Base-by-base conservation (phyloP, 2,113 vertebrate species). In the Gymnarchus niloticus region DNA sequence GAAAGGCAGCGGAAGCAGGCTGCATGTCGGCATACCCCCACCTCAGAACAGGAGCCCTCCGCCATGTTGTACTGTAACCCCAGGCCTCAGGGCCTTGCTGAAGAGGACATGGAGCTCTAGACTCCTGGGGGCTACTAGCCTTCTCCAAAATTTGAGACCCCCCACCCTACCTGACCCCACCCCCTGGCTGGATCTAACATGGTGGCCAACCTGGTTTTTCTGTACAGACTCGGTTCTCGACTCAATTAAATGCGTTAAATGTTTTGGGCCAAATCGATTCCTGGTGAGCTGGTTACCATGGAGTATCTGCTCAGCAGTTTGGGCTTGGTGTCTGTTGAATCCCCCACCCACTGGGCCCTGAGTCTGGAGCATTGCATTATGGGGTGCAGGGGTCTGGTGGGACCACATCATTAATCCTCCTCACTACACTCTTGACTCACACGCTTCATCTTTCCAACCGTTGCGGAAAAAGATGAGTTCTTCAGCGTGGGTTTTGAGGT, bases 21-120 rank as follows among this genome's bases (percentile, higher is more conserved):
- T 0, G 87, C 48, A 1, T 84, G 86, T 83, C 91, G 89, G 56
- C 92, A 92, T n/a, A 86, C 90, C 41, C 90, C 88, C 0, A 90
- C 90, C 8, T 91, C 92, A 1, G 86, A 89, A 10, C 86, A 87
- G 78, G 91, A 90, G 52, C 61, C 89, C 19, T 89, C 78, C 57
- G 81, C 88, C 17, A 80, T 90, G 33, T 85, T 88, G n/a, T 92
- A 89, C 84, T 88, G 87, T 87, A 90, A 89, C 85, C 89, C 91
- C 61, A 88, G 77, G 2, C 57, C 83, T 37, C 88, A 90, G 85
- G 89, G 80, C 85, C 90, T 89, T 19, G 89, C 88, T 0, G 95
- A 94, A 88, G 95, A 96, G 89, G 95, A 94, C 85, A 96, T 96
- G 95, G 95, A 96, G 87, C 92, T 95, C 88, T 95, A 92, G 90